These are phyloP conservation scores for Acrocephalus kingi DNA, from an alignment of 2,113 vertebrate genomes.

Conservation along the genomic window DNA sequence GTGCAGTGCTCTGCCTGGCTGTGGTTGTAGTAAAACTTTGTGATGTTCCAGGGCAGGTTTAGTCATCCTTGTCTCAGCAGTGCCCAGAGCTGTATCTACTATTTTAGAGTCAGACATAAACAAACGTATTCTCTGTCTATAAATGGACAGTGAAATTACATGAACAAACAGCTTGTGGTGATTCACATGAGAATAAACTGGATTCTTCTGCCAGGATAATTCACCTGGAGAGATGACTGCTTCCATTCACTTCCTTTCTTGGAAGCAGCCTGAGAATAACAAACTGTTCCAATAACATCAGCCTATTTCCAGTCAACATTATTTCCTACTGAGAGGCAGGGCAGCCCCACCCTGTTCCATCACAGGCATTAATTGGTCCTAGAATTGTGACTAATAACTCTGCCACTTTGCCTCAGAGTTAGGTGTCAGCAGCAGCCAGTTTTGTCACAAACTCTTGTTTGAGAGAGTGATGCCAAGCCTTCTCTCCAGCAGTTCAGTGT, in stretches of 20 bases:
- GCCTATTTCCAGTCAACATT: constrained; percentile 15
- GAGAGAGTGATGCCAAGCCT: not conserved
- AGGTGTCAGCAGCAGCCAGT: not conserved
- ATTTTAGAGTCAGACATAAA: constrained; percentile 26
- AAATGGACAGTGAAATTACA: constrained; percentile 10
- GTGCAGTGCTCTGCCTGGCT: not conserved
- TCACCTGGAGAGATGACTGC: constrained; percentile 30
- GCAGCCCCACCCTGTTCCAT: not conserved
- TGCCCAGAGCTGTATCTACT: not conserved
- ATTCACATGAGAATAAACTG: constrained; percentile 42
- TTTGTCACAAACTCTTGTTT: not conserved
- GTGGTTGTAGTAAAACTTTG: not conserved
- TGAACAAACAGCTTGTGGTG: not conserved
- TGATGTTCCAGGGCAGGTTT: constrained; percentile 10
- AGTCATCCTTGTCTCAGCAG: not conserved
- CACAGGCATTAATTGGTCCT: not conserved
- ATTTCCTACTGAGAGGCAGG: not conserved
- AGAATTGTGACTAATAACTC: not conserved
- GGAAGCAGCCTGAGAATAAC: constrained; percentile 26
- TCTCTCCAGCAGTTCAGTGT: not conserved
- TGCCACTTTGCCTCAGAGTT: not conserved
- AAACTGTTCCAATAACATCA: constrained; percentile 43
- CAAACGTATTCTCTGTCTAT: not conserved
- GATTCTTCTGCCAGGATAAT: constrained; percentile 29
- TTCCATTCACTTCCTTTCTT: constrained; percentile 48